phyloP scores from a whole-genome alignment of 1,140 invertebrate species.

The Chironomus striatipennis region DNA sequence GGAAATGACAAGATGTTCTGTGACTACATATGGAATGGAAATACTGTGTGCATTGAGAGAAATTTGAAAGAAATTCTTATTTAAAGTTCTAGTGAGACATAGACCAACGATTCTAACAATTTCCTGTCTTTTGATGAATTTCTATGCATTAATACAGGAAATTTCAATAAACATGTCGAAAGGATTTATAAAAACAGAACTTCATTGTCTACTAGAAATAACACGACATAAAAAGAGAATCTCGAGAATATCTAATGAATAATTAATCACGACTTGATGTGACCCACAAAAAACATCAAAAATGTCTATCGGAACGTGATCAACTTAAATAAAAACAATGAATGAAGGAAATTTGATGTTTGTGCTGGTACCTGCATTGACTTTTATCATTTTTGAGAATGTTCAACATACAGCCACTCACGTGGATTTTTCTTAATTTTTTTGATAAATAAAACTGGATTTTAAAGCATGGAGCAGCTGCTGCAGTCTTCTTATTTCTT shows the following conservation, averaged over 20 bases:
- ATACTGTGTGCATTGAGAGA: too few species aligned
- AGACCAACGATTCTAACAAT: too few species aligned
- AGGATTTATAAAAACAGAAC: neutral
- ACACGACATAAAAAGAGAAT: neutral
- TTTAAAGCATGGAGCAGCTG: neutral
- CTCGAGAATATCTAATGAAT: neutral
- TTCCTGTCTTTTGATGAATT: too few species aligned
- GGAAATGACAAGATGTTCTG: neutral
- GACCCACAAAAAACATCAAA: neutral
- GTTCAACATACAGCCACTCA: neutral
- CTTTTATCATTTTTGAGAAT: neutral
- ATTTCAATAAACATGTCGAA: neutral
- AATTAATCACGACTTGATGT: conserved; percentile 1
- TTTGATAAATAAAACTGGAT: neutral
- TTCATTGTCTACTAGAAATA: neutral
- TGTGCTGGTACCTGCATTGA: neutral
- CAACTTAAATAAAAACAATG: too few species aligned
- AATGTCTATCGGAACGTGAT: neutral
- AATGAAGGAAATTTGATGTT: neutral
- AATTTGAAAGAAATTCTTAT: too few species aligned
- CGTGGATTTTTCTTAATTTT: conserved; percentile 3
- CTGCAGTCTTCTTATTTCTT: neutral
- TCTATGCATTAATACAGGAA: neutral
- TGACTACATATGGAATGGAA: too few species aligned
- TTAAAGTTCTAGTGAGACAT: too few species aligned